Evolutionary conservation across 2,797 vertebrate genomes (phyloP), one percentile per base, ranked within the genome.

Genomic region (Tokudaia tokunoshimensis): DNA sequence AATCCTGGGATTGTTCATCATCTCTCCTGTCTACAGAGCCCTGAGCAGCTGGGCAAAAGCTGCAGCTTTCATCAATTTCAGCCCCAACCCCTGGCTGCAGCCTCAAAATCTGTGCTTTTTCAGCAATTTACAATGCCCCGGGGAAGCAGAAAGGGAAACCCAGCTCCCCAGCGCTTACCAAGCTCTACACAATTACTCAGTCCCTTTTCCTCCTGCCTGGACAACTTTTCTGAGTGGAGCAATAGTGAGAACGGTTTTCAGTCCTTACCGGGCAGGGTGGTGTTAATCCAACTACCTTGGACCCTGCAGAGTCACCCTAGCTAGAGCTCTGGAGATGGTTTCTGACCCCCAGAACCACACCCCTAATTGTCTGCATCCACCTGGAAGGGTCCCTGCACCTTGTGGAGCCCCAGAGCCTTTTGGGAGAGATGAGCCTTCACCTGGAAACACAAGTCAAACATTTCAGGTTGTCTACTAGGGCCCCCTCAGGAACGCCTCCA

Each of bases 161-260:
- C 0, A n/a, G 72, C n/a, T 75, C 67, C 79, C 65, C 55, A 2
- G 55, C 0, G 10, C 70, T 94, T 89, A 76, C 89, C 22, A 26
- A 76, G 75, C 52, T 79, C 47, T 1, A 24, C 0, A 3, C 65
- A 34, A 37, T 7, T 8, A 34, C 72, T 81, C 65, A 5, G 20
- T 59, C 55, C 63, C 76, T 83, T 91, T 89, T 37, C 72, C 75
- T 79, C 44, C 59, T 55, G 50, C 57, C 74, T 59, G 12, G 0
- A 19, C 86, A 98, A 98, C 97, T 98, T 98, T 97, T 91, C 84
- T 80, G 57, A 72, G 72, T 65, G 10, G 47, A 70, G 31, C 6
- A 91, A 82, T 83, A 8, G 20, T 1, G 20, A 41, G 82, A 55
- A 89, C 10, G 67, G 85, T 31, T 89, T 61, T 75, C 9, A 1